Base-by-base conservation (phyloP, 2,113 vertebrate genomes). In the Melanocharis versteri region DNA sequence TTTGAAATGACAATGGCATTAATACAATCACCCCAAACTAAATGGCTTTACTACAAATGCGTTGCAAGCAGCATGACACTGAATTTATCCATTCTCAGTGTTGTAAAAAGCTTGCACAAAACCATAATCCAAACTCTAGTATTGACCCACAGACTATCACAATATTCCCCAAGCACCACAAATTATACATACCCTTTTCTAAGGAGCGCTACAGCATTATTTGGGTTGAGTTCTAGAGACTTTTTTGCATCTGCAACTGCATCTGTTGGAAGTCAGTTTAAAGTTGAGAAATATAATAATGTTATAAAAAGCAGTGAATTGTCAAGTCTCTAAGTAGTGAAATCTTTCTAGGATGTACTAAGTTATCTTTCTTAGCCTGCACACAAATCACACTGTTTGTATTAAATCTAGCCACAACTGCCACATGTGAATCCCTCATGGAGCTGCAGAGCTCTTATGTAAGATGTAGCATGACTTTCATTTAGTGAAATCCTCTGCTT, bases 231-330 rank as follows among this genome's bases (percentile, higher is more conserved):
- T 93, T 98, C 97, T 81, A 99, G 98, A 71, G 99, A 99, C 96
- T 98, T 99, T 96, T 98, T 99, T 88, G 98, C 98, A 97, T 99
- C 99, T 82, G 98, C 97, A 96, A 98, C 97, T 39, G 99, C 99
- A 97, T 98, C 99, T 99, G 97, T 79, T 90, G 83, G 90, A 87
- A 97, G 75, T 23, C 76, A 94, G 30, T 93, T 92, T 58, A 51
- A 68, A 83, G 30, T 54, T 54, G n/a, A 96, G 37, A 40, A 92
- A 80, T 30, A 56, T 7, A 39, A 19, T 7, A 54, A 39, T 7
- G 1, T 68, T 85, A 72, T 2, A 45, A 77, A 91, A 93, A 80
- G 35, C 27, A 86, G 2, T 11, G 7, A 95, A 44, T 2, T 30
- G 9, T 14, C n/a, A 83, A 72, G 28, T 26, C 30, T 68, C 62